Percentiles rank a stretch among this genome's conserved stretches.
Evolutionary conservation across 2,113 vertebrate genomes (phyloP).

Genomic region (Fregata magnificens): DNA sequence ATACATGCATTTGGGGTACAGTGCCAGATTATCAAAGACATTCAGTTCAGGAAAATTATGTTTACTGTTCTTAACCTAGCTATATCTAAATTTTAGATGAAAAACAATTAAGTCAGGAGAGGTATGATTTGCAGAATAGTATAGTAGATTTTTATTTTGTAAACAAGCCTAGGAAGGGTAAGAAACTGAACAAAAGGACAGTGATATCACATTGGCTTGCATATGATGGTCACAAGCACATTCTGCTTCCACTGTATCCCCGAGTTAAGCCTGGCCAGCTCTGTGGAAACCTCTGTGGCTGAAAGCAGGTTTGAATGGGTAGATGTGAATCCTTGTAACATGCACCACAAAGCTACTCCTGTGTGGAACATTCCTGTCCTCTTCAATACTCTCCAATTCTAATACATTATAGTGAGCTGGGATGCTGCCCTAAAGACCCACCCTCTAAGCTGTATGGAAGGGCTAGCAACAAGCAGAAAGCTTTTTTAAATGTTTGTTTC

Average conservation of each 20-base stretch:
- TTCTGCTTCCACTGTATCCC: slow-evolving; percentile 32
- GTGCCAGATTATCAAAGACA: not conserved
- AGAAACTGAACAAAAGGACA: slow-evolving; percentile 41
- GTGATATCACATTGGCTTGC: not conserved
- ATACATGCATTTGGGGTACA: not conserved
- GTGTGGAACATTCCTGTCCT: not conserved
- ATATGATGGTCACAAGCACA: slow-evolving; percentile 52
- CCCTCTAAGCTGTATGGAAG: not conserved
- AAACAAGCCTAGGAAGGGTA: not conserved
- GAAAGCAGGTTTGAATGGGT: slow-evolving; percentile 44
- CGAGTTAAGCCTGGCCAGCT: not conserved
- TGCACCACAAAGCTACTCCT: not conserved
- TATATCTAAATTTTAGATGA: not conserved
- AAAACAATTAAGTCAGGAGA: not conserved
- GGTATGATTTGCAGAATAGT: not conserved
- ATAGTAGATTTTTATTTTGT: not conserved
- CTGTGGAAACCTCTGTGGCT: slow-evolving; percentile 44
- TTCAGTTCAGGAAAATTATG: not conserved
- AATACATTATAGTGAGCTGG: not conserved
- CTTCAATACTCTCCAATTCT: not conserved
- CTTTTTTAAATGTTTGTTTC: slow-evolving; percentile 8
- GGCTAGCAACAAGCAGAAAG: not conserved
- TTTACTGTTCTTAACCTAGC: not conserved
- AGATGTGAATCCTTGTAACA: not conserved
- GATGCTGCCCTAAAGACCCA: not conserved